phyloP scores from a whole-genome alignment of 2,113 vertebrate genomes.

The Scomber scombrus region DNA sequence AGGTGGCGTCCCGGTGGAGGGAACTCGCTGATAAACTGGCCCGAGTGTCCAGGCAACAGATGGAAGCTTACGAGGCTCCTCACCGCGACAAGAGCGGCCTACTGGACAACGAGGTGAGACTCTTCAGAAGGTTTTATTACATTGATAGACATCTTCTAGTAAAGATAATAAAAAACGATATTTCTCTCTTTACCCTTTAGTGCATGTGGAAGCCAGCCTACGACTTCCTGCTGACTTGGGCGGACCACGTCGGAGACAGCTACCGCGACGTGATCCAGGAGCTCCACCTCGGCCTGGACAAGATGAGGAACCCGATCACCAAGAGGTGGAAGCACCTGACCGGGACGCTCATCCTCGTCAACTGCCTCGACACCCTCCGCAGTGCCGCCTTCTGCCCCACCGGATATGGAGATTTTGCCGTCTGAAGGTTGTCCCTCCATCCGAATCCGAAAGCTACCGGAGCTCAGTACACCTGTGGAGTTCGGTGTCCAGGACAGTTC shows the following conservation, averaged over 20 bases:
- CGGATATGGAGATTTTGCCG: constrained; percentile 91
- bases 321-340: constrained; percentile 98
- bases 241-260: constrained; percentile 95
- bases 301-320: constrained; percentile 97
- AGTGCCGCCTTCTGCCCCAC: constrained; percentile 91
- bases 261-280: constrained; percentile 98
- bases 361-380: constrained; percentile 92
- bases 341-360: constrained; percentile 94
- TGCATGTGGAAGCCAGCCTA: constrained; percentile 99
- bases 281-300: constrained; percentile 93
- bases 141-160: no score
- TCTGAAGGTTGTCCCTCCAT: constrained; percentile 78
- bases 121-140: background rate
- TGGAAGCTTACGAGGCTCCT: constrained; percentile 96
- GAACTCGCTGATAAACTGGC: constrained; percentile 95
- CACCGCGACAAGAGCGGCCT: constrained; percentile 91
- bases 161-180: no score
- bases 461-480: background rate
- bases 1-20: constrained; percentile 96
- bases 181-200: constrained; percentile 72
- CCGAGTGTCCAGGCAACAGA: constrained; percentile 94
- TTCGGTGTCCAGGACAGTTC: background rate
- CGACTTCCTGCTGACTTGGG: constrained; percentile 97
- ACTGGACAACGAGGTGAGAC: constrained; percentile 92
- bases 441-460: background rate